These are phyloP conservation scores for Himalopsyche japonica DNA, from an alignment of 2,888 invertebrate species.

Conservation along the genomic window DNA sequence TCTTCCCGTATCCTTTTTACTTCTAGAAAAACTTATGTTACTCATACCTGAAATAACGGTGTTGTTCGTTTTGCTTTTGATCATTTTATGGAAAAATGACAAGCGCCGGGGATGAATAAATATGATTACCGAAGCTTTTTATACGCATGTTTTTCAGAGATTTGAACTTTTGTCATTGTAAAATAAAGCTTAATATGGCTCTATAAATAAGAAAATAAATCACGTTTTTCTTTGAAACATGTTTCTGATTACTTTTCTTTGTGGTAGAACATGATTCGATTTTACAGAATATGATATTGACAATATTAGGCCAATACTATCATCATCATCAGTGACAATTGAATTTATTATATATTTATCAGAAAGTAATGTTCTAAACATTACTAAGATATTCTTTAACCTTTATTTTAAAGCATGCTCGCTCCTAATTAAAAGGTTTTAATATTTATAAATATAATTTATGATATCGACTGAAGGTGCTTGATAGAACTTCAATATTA, in stretches of 20 bases:
- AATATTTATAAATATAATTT: too few relatives aligned
- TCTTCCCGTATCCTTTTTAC: conserved; percentile 5
- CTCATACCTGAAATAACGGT: conserved; percentile 17
- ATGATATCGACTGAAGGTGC: too few relatives aligned
- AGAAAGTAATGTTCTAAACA: too few relatives aligned
- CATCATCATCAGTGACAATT: too few relatives aligned
- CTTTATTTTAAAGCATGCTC: too few relatives aligned
- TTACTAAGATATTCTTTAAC: too few relatives aligned
- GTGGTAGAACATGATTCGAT: background rate
- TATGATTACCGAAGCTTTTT: conserved; percentile 31
- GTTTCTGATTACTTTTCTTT: background rate
- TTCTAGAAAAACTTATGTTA: conserved; percentile 21
- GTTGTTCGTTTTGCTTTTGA: conserved; percentile 24
- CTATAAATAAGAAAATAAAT: background rate
- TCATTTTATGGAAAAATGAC: conserved; percentile 32
- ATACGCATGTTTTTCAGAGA: background rate
- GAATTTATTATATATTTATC: too few relatives aligned
- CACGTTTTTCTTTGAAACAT: background rate
- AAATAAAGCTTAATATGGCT: background rate
- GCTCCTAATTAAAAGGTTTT: too few relatives aligned
- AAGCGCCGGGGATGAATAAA: conserved; percentile 31
- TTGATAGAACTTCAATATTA: too few relatives aligned
- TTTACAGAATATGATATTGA: too few relatives aligned
- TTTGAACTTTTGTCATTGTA: background rate
- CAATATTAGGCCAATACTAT: too few relatives aligned